Evolutionary conservation across 2,113 vertebrate genomes (phyloP).

Genomic region (Plotosus lineatus): DNA sequence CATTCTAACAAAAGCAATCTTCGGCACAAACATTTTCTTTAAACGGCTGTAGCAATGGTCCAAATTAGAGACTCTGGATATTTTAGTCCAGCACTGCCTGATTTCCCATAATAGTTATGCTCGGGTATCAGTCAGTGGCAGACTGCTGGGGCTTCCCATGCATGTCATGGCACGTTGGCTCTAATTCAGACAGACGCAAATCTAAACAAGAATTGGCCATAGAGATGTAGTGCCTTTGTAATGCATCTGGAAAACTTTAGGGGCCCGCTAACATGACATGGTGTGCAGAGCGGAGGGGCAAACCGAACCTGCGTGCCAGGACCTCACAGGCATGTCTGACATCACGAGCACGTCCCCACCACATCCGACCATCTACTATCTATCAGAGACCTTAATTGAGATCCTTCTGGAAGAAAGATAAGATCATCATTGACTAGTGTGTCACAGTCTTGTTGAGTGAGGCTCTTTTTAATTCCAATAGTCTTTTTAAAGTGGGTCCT

Average conservation of each 20-base stretch:
- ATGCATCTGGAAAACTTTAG: conserved; percentile 60
- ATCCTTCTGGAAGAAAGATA: background rate
- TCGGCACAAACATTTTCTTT: conserved; percentile 66
- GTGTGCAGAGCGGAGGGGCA: conserved; percentile 32
- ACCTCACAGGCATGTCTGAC: conserved; percentile 35
- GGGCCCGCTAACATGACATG: conserved; percentile 49
- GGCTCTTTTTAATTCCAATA: background rate
- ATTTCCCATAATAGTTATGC: conserved; percentile 32
- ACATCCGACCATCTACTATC: conserved; percentile 4
- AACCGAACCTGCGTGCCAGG: conserved; percentile 31
- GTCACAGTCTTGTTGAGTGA: conserved; percentile 14
- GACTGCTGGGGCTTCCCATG: conserved; percentile 46
- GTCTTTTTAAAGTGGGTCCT: conserved; percentile 1
- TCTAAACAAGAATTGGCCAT: conserved; percentile 54
- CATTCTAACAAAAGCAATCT: conserved; percentile 38
- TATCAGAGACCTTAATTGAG: conserved; percentile 18
- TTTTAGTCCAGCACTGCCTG: conserved; percentile 11
- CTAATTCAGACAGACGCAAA: conserved; percentile 54
- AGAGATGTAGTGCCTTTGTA: conserved; percentile 51
- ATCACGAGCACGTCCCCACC: conserved; percentile 1
- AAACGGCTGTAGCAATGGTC: conserved; percentile 54
- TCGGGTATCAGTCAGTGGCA: conserved; percentile 34
- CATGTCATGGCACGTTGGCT: conserved; percentile 30
- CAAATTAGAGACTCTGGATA: conserved; percentile 49
- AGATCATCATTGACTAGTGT: conserved; percentile 14